These are phyloP conservation scores for Serilophus lunatus DNA, from an alignment of 2,113 vertebrate species.

Conservation along the genomic window DNA sequence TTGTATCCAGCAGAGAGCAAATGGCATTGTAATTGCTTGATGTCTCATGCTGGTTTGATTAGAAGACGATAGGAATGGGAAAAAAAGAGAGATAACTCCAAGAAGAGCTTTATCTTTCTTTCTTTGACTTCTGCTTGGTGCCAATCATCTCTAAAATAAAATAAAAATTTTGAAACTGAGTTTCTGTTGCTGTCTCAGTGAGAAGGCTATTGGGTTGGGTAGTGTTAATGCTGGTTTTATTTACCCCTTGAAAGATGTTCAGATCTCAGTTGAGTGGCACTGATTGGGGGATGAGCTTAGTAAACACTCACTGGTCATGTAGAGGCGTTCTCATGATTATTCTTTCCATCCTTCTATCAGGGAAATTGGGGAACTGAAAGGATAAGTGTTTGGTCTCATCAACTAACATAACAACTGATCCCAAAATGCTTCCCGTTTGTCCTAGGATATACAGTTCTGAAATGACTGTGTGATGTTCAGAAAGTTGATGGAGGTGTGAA, in stretches of 20 bases:
- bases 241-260: background rate
- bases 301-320: background rate
- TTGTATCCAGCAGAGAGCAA: slow-evolving; percentile 69
- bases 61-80: slow-evolving; percentile 39
- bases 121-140: background rate
- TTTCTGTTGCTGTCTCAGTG: background rate
- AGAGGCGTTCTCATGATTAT: background rate
- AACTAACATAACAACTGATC: fast-evolving
- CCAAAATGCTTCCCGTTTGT: background rate
- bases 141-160: background rate
- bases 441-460: background rate
- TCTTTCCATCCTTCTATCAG: background rate
- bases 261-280: fast-evolving
- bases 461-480: background rate
- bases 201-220: background rate
- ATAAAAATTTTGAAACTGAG: background rate
- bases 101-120: background rate
- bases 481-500: background rate
- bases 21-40: slow-evolving; percentile 70
- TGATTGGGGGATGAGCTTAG: background rate
- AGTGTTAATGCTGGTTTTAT: background rate
- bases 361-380: background rate
- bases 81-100: background rate
- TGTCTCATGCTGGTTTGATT: slow-evolving; percentile 64
- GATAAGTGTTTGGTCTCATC: background rate